These are phyloP conservation scores for Euleptes europaea DNA, from an alignment of 2,113 vertebrate species.

Conservation along the genomic window DNA sequence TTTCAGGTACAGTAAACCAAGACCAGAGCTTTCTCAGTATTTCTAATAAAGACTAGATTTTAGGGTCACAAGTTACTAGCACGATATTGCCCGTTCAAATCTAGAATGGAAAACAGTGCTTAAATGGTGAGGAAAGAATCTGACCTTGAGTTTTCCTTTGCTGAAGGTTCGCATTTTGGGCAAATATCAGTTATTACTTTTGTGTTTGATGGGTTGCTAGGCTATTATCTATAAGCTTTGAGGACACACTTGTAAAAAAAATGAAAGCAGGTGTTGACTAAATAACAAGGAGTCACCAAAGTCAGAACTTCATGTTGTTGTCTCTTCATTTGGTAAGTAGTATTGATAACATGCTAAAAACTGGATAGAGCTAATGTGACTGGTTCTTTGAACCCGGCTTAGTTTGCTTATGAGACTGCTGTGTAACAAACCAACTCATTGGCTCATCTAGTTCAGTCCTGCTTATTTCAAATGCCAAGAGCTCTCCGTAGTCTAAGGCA, in stretches of 20 bases:
- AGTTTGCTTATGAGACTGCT: background rate
- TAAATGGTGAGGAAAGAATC: background rate
- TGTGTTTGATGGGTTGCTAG: background rate
- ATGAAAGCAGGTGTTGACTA: background rate
- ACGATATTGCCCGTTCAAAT: fast-evolving
- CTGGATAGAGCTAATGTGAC: background rate
- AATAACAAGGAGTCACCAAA: background rate
- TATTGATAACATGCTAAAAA: background rate
- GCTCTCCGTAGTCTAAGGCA: background rate
- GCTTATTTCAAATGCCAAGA: background rate
- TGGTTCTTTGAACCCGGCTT: background rate
- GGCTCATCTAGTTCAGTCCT: background rate
- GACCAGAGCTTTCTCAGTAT: background rate
- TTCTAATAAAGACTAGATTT: background rate
- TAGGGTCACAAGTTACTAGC: fast-evolving
- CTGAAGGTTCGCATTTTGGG: background rate
- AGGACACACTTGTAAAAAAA: background rate
- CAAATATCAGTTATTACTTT: background rate
- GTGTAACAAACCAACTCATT: background rate
- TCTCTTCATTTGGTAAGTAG: background rate
- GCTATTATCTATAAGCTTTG: background rate
- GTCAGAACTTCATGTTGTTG: background rate
- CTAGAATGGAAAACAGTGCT: background rate
- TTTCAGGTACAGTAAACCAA: constrained; percentile 84
- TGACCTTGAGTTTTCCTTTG: background rate